phyloP scores from a whole-genome alignment of 2,888 invertebrate genomes.

The Orthosia incerta region DNA sequence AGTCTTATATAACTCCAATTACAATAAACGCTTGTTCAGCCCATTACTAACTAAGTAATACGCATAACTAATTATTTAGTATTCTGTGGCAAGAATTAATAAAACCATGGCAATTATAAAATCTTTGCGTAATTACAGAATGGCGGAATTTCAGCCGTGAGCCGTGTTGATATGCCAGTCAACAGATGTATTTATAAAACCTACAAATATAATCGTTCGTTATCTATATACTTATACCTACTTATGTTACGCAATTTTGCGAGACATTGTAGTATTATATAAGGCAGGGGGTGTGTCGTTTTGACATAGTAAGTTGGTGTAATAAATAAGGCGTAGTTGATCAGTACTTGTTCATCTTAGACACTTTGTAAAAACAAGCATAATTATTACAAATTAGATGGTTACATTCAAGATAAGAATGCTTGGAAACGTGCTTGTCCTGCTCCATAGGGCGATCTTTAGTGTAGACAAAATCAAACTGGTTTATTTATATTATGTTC shows the following conservation, averaged over 20 bases:
- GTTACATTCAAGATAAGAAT: too few relatives aligned
- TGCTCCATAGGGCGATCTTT: too few relatives aligned
- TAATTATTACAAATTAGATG: too few relatives aligned
- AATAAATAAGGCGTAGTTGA: too few relatives aligned
- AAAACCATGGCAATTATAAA: conserved; percentile 42
- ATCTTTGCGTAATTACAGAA: conserved; percentile 32
- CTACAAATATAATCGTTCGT: conserved; percentile 9
- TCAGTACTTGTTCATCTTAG: too few relatives aligned
- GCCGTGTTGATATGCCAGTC: conserved; percentile 16
- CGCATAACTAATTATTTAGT: conserved; percentile 37
- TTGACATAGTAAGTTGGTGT: neutral
- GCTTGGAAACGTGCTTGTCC: too few relatives aligned
- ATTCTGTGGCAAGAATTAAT: conserved; percentile 27
- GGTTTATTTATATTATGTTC: too few relatives aligned
- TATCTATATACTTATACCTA: conserved; percentile 33
- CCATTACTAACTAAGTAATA: conserved; percentile 32
- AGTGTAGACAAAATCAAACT: too few relatives aligned
- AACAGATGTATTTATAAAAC: neutral
- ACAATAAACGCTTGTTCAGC: conserved; percentile 18
- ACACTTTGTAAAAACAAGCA: too few relatives aligned
- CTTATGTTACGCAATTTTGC: conserved; percentile 36
- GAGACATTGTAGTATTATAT: conserved; percentile 15
- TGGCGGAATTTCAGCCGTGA: conserved; percentile 25
- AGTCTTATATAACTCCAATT: conserved; percentile 27
- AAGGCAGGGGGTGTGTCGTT: conserved; percentile 43